phyloP scores from a whole-genome alignment of 92 coral and sea anemone species.

The Palythoa heliodiscus region DNA sequence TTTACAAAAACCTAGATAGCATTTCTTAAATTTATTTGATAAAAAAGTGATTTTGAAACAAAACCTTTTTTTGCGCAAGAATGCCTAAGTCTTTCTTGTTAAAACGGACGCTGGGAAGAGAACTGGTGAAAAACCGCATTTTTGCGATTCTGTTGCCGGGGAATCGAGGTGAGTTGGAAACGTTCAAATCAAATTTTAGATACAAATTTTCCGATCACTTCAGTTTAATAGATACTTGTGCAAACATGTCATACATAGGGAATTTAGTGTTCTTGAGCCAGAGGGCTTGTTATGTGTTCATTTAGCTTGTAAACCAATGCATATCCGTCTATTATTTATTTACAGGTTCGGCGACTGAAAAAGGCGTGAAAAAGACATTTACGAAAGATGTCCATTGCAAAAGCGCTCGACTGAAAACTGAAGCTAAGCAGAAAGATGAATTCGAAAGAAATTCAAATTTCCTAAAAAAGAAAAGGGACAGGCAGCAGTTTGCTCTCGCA shows the following conservation, averaged over 20 bases:
- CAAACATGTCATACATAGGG: slow-evolving; percentile 57
- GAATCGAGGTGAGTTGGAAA: slow-evolving; percentile 36
- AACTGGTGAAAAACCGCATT: slow-evolving; percentile 11
- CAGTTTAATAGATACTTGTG: slow-evolving; percentile 31
- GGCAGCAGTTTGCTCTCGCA: slow-evolving; percentile 64
- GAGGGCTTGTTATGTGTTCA: slow-evolving; percentile 82
- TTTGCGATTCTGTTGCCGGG: slow-evolving; percentile 7
- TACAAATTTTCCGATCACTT: neutral
- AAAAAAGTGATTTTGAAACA: neutral
- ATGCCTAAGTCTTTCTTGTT: slow-evolving; percentile 48
- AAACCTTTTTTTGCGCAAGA: neutral
- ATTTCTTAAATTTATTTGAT: neutral
- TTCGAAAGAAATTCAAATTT: slow-evolving; percentile 1
- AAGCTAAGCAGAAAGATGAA: slow-evolving; percentile 28
- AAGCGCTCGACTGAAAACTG: neutral
- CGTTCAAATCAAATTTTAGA: slow-evolving; percentile 29
- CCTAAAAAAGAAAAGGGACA: slow-evolving; percentile 58
- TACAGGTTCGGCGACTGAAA: slow-evolving; percentile 58
- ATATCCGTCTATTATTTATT: slow-evolving; percentile 62
- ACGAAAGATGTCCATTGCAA: slow-evolving; percentile 1
- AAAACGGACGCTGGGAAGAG: slow-evolving; percentile 26
- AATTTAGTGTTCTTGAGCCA: slow-evolving; percentile 5
- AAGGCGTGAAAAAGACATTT: slow-evolving; percentile 49
- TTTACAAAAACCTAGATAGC: neutral
- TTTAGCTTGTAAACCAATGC: slow-evolving; percentile 73